phyloP scores from a whole-genome alignment of 2,888 invertebrate species.

The Ornithoptera alexandrae region DNA sequence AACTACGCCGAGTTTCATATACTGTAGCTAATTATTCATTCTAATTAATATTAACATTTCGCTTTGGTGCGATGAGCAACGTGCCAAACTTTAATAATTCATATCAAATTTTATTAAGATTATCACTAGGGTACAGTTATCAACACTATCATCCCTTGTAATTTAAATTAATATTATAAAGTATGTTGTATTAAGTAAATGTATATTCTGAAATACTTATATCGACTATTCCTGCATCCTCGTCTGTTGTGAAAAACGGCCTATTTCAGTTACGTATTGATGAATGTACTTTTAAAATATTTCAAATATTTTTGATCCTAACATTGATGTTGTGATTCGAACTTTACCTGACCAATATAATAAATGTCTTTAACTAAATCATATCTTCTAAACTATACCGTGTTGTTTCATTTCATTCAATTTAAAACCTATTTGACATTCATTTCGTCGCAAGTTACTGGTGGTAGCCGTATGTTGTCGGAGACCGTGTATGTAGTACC shows the following conservation, averaged over 20 bases:
- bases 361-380: neutral
- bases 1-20: constrained; percentile 17
- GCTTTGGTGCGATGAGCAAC: neutral
- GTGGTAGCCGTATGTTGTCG: too few species aligned
- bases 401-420: constrained; percentile 19
- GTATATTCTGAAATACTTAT: neutral
- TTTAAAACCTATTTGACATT: too few species aligned
- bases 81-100: constrained; percentile 19
- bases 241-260: constrained; percentile 11
- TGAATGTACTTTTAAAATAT: constrained; percentile 16
- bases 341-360: constrained; percentile 27
- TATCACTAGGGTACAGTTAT: constrained; percentile 8
- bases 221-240: neutral
- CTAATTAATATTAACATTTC: neutral
- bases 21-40: constrained; percentile 1
- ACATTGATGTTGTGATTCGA: constrained; percentile 28
- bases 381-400: constrained; percentile 3
- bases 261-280: constrained; percentile 17
- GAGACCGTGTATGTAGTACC: too few species aligned
- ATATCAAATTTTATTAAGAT: constrained; percentile 23
- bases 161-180: neutral
- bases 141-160: constrained; percentile 5
- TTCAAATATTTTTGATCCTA: constrained; percentile 21
- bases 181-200: neutral
- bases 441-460: too few species aligned